Evolutionary conservation across 1,140 invertebrate genomes (phyloP).

Genomic region (Drosophila ohnishii): DNA sequence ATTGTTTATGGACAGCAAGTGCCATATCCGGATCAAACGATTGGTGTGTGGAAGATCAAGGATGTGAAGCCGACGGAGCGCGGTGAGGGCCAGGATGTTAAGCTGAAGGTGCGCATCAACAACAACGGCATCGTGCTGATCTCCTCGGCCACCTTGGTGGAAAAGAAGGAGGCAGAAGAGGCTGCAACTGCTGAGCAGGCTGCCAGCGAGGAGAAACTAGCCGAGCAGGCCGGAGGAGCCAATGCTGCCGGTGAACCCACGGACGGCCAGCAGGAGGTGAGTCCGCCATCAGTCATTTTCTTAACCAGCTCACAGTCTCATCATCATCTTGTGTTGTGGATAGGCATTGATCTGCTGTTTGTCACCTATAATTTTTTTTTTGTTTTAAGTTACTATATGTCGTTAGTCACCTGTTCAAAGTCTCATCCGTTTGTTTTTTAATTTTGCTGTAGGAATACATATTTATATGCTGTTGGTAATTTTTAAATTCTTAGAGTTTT

Average conservation of each 20-base stretch:
- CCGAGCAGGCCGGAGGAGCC: conserved; percentile 70
- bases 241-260: conserved; percentile 83
- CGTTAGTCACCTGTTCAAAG: not conserved
- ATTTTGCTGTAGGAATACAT: conserved; percentile 31
- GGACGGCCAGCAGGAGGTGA: conserved; percentile 84
- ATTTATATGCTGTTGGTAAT: conserved; percentile 24
- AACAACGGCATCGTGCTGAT: conserved; percentile 95
- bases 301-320: conserved; percentile 1
- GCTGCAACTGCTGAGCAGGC: conserved; percentile 81
- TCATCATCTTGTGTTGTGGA: conserved; percentile 25
- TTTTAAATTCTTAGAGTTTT: conserved; percentile 10
- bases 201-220: conserved; percentile 72
- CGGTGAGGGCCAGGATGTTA: conserved; percentile 95
- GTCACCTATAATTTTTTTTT: conserved; percentile 1
- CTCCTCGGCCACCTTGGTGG: conserved; percentile 92
- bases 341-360: conserved; percentile 40
- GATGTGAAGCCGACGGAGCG: conserved; percentile 93
- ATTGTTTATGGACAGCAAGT: conserved; percentile 91
- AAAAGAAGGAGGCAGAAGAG: conserved; percentile 89
- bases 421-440: not conserved
- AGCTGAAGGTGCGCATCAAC: conserved; percentile 97
- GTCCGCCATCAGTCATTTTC: conserved; percentile 19
- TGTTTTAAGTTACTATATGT: not conserved
- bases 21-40: conserved; percentile 89
- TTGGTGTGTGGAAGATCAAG: conserved; percentile 94